phyloP scores from a whole-genome alignment of 2,888 invertebrate genomes.

The Nomada flava region DNA sequence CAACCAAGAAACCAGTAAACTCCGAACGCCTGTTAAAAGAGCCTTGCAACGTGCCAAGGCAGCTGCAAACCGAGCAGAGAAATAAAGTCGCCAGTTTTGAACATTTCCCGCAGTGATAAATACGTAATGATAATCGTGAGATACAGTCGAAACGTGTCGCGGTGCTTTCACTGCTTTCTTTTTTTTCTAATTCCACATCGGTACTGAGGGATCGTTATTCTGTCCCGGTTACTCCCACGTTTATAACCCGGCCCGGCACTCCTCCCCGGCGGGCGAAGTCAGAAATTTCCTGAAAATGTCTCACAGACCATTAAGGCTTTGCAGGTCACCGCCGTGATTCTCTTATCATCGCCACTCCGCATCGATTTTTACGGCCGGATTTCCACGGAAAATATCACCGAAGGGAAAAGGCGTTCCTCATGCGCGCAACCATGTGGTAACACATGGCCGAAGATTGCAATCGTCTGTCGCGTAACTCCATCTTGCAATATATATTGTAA shows the following conservation, averaged over 20 bases:
- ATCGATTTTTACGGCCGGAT: slow-evolving; percentile 47
- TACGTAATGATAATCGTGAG: not conserved
- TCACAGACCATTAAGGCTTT: slow-evolving; percentile 34
- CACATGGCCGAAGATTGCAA: slow-evolving; percentile 44
- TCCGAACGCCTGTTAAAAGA: too few relatives aligned
- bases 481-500: slow-evolving; percentile 7
- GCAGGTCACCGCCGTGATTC: slow-evolving; percentile 21
- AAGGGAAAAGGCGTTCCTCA: slow-evolving; percentile 2
- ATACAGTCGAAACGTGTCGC: not conserved
- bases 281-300: slow-evolving; percentile 20
- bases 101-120: not conserved
- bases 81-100: not conserved
- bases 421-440: slow-evolving; percentile 26
- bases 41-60: too few relatives aligned
- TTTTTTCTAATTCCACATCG: slow-evolving; percentile 7
- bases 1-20: too few relatives aligned
- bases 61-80: too few relatives aligned
- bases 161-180: not conserved
- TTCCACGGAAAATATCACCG: slow-evolving; percentile 20
- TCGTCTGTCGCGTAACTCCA: not conserved
- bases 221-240: not conserved
- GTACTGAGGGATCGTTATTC: not conserved
- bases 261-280: not conserved
- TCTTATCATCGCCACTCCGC: slow-evolving; percentile 28
- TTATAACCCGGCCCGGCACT: not conserved